These are phyloP conservation scores for Alosa alosa DNA, from an alignment of 2,113 vertebrate species.

Conservation along the genomic window DNA sequence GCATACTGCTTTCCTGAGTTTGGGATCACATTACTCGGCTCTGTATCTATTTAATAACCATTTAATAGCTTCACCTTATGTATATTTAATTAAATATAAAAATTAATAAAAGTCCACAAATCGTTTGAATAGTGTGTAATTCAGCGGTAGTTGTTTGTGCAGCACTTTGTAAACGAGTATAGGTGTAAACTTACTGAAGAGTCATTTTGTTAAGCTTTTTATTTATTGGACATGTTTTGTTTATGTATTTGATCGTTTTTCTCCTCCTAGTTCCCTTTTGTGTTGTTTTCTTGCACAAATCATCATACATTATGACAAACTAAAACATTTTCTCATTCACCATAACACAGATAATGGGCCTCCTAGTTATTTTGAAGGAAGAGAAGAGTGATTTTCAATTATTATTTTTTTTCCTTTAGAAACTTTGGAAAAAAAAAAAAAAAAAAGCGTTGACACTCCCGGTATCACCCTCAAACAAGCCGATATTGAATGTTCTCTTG, in stretches of 20 bases:
- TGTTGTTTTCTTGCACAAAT: not conserved
- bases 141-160: not conserved
- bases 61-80: slow-evolving; percentile 48
- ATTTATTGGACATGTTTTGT: not conserved
- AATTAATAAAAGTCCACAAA: slow-evolving; percentile 5
- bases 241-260: not conserved
- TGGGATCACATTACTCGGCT: slow-evolving; percentile 43
- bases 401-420: not conserved
- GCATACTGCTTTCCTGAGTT: slow-evolving; percentile 39
- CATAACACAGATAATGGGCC: not conserved
- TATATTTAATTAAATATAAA: slow-evolving; percentile 46
- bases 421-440: slow-evolving; percentile 9
- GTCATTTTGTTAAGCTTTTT: not conserved
- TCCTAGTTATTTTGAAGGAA: not conserved
- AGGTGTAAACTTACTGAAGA: not conserved
- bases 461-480: slow-evolving; percentile 31
- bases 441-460: slow-evolving; percentile 38
- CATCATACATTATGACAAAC: not conserved
- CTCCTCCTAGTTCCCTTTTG: not conserved
- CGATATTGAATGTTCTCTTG: slow-evolving; percentile 46
- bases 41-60: slow-evolving; percentile 43
- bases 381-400: slow-evolving; percentile 28
- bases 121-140: not conserved
- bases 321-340: not conserved
- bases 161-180: not conserved